phyloP scores from a whole-genome alignment of 2,113 vertebrate species.

The Zosterops hypoxanthus region DNA sequence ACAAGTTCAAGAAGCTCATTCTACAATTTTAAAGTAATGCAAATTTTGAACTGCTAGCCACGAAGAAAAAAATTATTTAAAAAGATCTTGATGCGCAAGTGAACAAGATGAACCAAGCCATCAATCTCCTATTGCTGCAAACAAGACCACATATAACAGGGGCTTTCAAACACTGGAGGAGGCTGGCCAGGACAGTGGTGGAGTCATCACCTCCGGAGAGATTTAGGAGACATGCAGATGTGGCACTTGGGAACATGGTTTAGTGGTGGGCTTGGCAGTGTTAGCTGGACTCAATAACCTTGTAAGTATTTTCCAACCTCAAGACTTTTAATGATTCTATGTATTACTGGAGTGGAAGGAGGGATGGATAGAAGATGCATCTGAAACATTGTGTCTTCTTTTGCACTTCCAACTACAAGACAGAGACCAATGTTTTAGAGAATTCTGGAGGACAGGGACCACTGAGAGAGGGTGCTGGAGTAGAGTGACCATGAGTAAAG shows the following conservation, averaged over 20 bases:
- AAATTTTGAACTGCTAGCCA: not conserved
- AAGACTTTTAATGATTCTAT: not conserved
- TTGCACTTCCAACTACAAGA: not conserved
- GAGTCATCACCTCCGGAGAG: not conserved
- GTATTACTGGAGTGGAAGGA: not conserved
- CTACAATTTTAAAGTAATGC: not conserved
- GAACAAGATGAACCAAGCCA: not conserved
- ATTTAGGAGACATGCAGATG: not conserved
- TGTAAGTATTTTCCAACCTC: not conserved
- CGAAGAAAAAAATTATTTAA: not conserved
- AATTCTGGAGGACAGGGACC: not conserved
- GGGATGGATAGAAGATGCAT: not conserved
- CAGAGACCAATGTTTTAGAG: not conserved
- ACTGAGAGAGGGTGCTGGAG: not conserved
- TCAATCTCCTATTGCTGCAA: not conserved
- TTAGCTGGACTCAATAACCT: not conserved
- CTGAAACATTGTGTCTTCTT: not conserved
- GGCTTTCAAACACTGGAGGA: not conserved
- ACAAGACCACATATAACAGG: not conserved
- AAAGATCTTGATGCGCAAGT: not conserved
- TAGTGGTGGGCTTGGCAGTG: not conserved
- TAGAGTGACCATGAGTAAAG: not conserved
- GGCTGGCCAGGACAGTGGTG: not conserved
- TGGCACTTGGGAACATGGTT: not conserved
- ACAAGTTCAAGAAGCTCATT: not conserved